Evolutionary conservation across 2,797 vertebrate species (phyloP), one percentile per base, ranked within the genome.

Genomic region (Enteromius mattozi): DNA sequence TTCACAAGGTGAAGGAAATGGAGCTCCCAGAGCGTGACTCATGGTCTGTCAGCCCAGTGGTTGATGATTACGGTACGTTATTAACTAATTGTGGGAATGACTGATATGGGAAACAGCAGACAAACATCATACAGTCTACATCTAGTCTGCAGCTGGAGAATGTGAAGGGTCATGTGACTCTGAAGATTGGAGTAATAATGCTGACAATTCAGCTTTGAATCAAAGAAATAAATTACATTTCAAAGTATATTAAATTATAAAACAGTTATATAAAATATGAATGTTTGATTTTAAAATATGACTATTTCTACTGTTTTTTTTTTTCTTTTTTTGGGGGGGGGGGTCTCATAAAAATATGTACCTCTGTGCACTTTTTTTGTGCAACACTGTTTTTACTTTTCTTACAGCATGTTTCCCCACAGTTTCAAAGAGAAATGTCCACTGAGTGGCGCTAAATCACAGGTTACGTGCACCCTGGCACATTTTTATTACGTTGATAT

Each of bases 41-140:
- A 35, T 0, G 3, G 40, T 72, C n/a, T 49, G 8, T 8, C 3
- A 65, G 37, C 27, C 3, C 14, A 61, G 33, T 42, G 61, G 5
- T 19, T 35, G 77, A 66, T 35, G 77, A 49, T 79, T 78, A 27
- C 3, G 54, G n/a, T 65, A 17, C 0, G 16, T 63, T 51, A 63
- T 42, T 74, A 75, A 75, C 27, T 37, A 9, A 71, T 45, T 14
- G 4, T 17, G 35, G 10, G 16, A 27, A 27, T 24, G 3, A 6
- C 16, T 56, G 16, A 47, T 78, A 24, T 45, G 66, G 3, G n/a
- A 30, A 59, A 56, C 14, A 3, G 13, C n/a, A 68, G 45, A 33
- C 45, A 74, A 72, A 51, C 70, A 30, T 72, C 70, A 54, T 21
- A 54, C 68, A 70, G 72, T 51, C 70, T 49, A 49, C 24, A 2